These are phyloP conservation scores for Drosophila watanabei DNA, from an alignment of 1,140 invertebrate genomes.

Conservation along the genomic window DNA sequence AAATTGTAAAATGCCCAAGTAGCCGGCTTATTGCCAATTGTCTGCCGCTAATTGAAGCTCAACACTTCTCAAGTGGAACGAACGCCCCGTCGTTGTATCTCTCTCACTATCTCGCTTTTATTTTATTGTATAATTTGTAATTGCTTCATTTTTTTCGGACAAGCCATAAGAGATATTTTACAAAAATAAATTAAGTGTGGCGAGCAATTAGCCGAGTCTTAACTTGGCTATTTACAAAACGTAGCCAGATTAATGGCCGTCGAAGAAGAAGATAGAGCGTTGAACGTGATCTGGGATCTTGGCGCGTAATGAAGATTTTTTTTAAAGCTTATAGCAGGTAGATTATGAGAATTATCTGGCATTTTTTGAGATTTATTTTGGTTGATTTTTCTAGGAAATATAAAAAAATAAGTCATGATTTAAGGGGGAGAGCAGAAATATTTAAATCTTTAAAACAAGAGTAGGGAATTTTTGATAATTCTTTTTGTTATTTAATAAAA, in stretches of 20 bases:
- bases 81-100: constrained; percentile 48
- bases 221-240: constrained; percentile 53
- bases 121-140: constrained; percentile 65
- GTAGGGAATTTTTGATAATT: neutral
- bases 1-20: constrained; percentile 26
- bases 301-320: neutral
- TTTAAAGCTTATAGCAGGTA: constrained; percentile 5
- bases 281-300: constrained; percentile 24
- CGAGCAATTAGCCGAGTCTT: constrained; percentile 58
- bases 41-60: constrained; percentile 64
- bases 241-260: constrained; percentile 51
- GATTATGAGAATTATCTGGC: neutral
- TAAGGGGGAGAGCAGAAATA: neutral
- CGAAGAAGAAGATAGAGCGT: constrained; percentile 15
- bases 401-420: neutral
- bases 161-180: constrained; percentile 34
- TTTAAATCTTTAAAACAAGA: neutral
- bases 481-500: neutral
- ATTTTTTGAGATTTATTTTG: neutral
- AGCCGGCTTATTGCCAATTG: constrained; percentile 57
- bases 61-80: constrained; percentile 75
- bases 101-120: neutral
- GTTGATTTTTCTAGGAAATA: neutral
- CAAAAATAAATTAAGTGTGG: constrained; percentile 53
- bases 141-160: constrained; percentile 70